Evolutionary conservation across 1,140 invertebrate genomes (phyloP).

Genomic region (Philaenus spumarius): DNA sequence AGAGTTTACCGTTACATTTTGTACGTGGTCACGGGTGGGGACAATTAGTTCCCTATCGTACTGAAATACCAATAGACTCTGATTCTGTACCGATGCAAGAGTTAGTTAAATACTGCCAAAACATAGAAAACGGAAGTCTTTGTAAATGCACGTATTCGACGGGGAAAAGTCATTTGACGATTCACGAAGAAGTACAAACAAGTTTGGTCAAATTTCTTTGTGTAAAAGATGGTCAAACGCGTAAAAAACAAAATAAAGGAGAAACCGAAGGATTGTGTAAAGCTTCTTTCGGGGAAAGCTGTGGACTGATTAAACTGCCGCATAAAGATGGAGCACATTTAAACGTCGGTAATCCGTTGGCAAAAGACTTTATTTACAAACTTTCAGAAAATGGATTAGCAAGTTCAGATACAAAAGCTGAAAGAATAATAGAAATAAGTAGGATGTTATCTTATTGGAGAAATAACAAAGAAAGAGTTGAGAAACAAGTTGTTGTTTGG

Average conservation of each 20-base stretch:
- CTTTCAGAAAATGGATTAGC: constrained; percentile 71
- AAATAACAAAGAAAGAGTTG: constrained; percentile 82
- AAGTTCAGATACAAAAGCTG: constrained; percentile 53
- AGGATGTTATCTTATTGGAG: constrained; percentile 88
- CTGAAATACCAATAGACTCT: constrained; percentile 31
- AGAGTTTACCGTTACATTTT: constrained; percentile 86
- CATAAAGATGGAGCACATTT: constrained; percentile 80
- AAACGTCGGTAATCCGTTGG: constrained; percentile 94
- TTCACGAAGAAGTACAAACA: not conserved
- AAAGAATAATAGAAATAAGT: constrained; percentile 62
- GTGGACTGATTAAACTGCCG: constrained; percentile 68
- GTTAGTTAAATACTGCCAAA: constrained; percentile 52
- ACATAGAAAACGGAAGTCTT: constrained; percentile 32
- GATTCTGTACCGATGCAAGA: constrained; percentile 52
- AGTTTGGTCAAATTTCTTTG: not conserved
- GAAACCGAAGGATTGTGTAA: no score
- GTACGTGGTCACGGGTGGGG: constrained; percentile 84
- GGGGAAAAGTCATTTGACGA: not conserved
- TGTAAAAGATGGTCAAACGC: not conserved
- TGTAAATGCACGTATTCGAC: not conserved
- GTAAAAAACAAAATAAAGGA: no score
- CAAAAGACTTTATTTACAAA: constrained; percentile 85
- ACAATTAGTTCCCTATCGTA: constrained; percentile 63
- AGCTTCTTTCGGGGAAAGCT: constrained; percentile 48
- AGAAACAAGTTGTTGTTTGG: constrained; percentile 75